Percentiles rank a stretch among this genome's conserved stretches.
phyloP scores from a whole-genome alignment of 2,888 invertebrate genomes.

The Pristionchus arcanus region DNA sequence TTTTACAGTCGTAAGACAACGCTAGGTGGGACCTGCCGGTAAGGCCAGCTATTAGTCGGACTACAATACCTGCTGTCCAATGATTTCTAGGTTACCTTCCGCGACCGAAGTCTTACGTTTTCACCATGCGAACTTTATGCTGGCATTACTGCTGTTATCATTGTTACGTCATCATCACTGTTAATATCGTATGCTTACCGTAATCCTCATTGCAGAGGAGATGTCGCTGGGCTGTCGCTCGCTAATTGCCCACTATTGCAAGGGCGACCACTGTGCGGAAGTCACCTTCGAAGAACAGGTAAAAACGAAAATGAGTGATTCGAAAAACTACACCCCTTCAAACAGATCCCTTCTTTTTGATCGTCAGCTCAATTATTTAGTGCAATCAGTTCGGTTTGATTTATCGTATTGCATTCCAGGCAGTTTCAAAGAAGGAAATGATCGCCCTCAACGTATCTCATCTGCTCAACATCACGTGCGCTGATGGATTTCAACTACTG shows the following conservation, averaged over 20 bases:
- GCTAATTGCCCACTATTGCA: background rate
- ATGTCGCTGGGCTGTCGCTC: background rate
- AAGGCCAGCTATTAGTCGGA: too few species aligned
- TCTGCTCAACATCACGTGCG: background rate
- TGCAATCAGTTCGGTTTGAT: too few species aligned
- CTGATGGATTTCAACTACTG: background rate
- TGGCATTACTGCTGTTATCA: background rate
- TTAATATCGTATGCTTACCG: background rate
- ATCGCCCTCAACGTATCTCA: background rate
- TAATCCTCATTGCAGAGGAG: background rate
- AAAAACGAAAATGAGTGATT: too few species aligned
- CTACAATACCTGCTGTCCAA: too few species aligned
- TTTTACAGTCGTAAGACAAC: too few species aligned
- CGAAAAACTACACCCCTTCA: too few species aligned
- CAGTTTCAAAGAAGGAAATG: background rate
- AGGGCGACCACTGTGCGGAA: background rate
- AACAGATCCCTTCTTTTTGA: too few species aligned
- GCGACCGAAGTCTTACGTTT: background rate
- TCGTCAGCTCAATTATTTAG: too few species aligned
- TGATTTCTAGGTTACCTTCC: too few species aligned
- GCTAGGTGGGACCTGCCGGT: too few species aligned
- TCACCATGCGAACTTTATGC: background rate
- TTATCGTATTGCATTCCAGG: too few species aligned
- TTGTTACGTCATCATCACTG: background rate
- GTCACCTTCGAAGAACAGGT: background rate